Evolutionary conservation across 2,113 vertebrate species (phyloP).

Genomic region (Taxidea taxus): DNA sequence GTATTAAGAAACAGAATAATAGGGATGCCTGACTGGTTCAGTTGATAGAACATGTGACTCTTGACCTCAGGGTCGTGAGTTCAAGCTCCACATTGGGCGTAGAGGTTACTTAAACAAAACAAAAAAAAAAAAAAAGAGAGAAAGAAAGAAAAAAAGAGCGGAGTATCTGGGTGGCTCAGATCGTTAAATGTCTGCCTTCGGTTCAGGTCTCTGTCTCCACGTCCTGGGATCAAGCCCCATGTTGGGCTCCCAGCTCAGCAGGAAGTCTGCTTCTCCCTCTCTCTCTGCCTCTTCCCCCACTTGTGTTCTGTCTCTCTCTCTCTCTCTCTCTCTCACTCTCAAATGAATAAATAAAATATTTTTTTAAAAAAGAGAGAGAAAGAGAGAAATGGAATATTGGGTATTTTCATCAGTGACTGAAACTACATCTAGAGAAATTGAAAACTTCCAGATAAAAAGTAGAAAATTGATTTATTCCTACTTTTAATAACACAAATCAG

Average conservation of each 20-base stretch:
- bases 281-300: too few species aligned
- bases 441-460: conserved; percentile 6
- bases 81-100: neutral
- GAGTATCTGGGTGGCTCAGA: too few species aligned
- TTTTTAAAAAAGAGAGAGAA: neutral
- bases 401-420: neutral
- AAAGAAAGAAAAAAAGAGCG: too few species aligned
- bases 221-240: too few species aligned
- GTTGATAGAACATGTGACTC: neutral
- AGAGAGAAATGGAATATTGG: neutral
- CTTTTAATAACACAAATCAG: neutral
- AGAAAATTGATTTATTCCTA: neutral
- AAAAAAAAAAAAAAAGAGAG: too few species aligned
- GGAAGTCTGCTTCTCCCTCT: too few species aligned
- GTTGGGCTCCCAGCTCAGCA: too few species aligned
- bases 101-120: neutral
- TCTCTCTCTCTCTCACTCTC: too few species aligned
- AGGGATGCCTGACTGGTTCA: neutral
- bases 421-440: neutral
- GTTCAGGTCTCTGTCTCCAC: too few species aligned
- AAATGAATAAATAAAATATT: too few species aligned
- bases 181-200: too few species aligned
- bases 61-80: neutral
- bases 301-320: too few species aligned
- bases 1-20: neutral